A percentile compares a stretch with the other conserved stretches of the same genome.
phyloP scores from a whole-genome alignment of 2,888 invertebrate species.

The Ctena decussata region DNA sequence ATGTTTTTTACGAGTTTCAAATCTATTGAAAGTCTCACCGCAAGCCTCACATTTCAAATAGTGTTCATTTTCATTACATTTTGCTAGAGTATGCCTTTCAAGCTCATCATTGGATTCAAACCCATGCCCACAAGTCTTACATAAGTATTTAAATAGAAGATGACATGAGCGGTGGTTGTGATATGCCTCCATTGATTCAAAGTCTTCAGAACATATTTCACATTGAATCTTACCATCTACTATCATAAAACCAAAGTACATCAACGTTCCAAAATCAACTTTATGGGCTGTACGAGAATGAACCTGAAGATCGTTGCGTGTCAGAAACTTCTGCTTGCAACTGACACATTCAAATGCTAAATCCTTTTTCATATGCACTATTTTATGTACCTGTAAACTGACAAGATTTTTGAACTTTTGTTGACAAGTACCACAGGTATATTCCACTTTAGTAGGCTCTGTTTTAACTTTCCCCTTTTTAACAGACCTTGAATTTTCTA shows the following conservation, averaged over 20 bases:
- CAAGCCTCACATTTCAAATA: conserved; percentile 56
- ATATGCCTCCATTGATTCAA: conserved; percentile 54
- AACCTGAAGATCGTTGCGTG: conserved; percentile 49
- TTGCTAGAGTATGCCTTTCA: conserved; percentile 27
- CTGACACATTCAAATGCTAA: conserved; percentile 41
- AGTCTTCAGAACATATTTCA: conserved; percentile 57
- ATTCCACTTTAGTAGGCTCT: conserved; percentile 19
- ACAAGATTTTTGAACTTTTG: conserved; percentile 55
- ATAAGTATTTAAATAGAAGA: conserved; percentile 41
- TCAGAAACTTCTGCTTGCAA: conserved; percentile 46
- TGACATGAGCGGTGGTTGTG: conserved; percentile 50
- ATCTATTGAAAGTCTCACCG: conserved; percentile 39
- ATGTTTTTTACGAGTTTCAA: conserved; percentile 58
- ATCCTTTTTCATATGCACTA: conserved; percentile 54
- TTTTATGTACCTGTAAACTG: conserved; percentile 56
- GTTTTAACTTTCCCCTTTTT: background rate
- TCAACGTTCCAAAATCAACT: conserved; percentile 52
- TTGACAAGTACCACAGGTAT: conserved; percentile 51
- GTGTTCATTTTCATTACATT: conserved; percentile 30
- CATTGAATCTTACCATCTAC: conserved; percentile 47
- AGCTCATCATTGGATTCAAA: conserved; percentile 43
- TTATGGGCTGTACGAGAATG: conserved; percentile 55
- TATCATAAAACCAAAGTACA: conserved; percentile 57
- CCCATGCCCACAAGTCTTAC: conserved; percentile 54
- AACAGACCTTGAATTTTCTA: background rate